A percentile compares a stretch with the other conserved stretches of the same genome.
These are phyloP conservation scores for Oscheius sp. DNA, from an alignment of 2,888 invertebrate genomes.

Conservation along the genomic window DNA sequence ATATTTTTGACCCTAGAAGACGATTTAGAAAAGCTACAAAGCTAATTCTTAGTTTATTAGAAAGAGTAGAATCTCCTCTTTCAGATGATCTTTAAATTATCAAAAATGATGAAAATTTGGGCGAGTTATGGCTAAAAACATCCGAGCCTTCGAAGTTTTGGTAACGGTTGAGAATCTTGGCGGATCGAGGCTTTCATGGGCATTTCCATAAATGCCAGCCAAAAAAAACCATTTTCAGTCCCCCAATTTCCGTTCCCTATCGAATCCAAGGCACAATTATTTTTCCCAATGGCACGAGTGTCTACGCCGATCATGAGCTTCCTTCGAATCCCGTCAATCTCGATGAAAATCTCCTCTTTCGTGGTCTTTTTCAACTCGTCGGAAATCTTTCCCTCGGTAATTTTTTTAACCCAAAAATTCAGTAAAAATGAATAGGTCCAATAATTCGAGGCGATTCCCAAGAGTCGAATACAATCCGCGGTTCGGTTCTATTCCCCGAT, in stretches of 20 bases:
- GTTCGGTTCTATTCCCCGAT: slow-evolving; percentile 27
- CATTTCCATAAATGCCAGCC: too few species aligned
- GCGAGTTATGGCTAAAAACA: too few species aligned
- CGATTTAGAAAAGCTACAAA: too few species aligned
- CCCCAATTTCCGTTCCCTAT: slow-evolving; percentile 4
- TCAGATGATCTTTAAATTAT: too few species aligned
- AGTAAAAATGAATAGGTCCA: neutral
- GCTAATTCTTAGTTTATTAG: too few species aligned
- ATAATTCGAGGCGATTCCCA: slow-evolving; percentile 6
- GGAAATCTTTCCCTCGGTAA: slow-evolving; percentile 8
- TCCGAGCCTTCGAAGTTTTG: too few species aligned
- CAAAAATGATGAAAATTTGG: too few species aligned
- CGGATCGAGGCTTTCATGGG: too few species aligned
- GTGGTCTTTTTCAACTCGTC: slow-evolving; percentile 23
- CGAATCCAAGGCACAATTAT: slow-evolving; percentile 28
- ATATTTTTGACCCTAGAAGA: too few species aligned
- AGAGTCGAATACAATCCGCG: slow-evolving; percentile 4
- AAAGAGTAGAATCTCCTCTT: too few species aligned
- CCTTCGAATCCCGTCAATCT: neutral
- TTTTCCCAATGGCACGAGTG: slow-evolving; percentile 27
- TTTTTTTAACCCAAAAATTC: too few species aligned
- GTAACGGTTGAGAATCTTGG: too few species aligned
- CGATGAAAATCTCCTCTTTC: neutral
- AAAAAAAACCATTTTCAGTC: neutral
- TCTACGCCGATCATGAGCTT: slow-evolving; percentile 27